Conservation (phyloP, 2,797 vertebrate genomes). For the Hippopotamyrus pictus region DNA sequence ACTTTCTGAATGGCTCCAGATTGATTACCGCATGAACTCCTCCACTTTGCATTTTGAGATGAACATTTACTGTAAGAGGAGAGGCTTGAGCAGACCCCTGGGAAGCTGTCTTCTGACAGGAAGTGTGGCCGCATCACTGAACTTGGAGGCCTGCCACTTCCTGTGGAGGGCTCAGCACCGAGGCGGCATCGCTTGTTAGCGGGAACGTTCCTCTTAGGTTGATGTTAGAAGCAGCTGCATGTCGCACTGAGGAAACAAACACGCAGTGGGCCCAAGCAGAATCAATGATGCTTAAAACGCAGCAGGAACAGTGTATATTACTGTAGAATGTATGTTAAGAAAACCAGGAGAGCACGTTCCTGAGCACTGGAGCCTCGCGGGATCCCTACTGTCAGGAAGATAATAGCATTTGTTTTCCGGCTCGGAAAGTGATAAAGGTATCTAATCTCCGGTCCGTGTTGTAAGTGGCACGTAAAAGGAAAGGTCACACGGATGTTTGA, state of each 20-base stretch:
- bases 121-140: slow-evolving; percentile 19
- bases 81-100: neutral
- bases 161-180: slow-evolving; percentile 33
- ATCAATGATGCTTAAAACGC: neutral
- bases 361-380: neutral
- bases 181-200: neutral
- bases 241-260: neutral
- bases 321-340: neutral
- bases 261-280: neutral
- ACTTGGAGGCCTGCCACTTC: slow-evolving; percentile 53
- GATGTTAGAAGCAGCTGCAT: neutral
- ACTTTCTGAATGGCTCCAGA: neutral
- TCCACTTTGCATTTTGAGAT: neutral
- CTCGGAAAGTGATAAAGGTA: neutral
- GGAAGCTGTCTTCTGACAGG: neutral
- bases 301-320: neutral
- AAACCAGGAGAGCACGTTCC: neutral
- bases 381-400: neutral
- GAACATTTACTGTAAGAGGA: neutral
- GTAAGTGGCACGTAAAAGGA: neutral
- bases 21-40: neutral
- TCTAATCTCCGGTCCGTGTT: neutral
- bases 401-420: neutral
- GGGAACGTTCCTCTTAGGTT: neutral
- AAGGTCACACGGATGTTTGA: neutral